Base-by-base conservation (phyloP, 2,888 invertebrate species). In the Hesperia comma region DNA sequence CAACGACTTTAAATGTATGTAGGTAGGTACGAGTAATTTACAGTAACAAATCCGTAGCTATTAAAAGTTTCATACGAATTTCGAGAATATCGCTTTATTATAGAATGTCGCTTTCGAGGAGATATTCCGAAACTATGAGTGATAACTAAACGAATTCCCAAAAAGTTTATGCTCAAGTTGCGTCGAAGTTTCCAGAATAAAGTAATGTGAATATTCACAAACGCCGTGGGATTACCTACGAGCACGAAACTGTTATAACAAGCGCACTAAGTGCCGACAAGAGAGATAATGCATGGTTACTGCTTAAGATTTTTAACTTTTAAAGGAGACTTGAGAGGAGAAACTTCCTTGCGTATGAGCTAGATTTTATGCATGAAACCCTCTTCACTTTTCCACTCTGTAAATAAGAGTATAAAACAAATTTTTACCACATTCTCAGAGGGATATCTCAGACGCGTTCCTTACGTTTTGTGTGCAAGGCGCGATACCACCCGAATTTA, bases 191-290 rank as follows among this genome's bases (percentile, higher is more conserved):
- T 77, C 68, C 69, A 75, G 78, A 82, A 81, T 75, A 75, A 74
- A 78, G 77, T 79, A 69, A 70, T 81, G 86, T 87, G 87, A 87
- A 88, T 88, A 88, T 88, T 87, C 87, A 87, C 75, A 81, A 80
- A 82, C 82, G 81, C 80, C 79, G 72, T 72, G 77, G 78, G 80
- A 82, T 80, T 83, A 78, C 79, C 80, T 77, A 82, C 82, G 80
- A 80, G 81, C 74, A 74, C 75, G 73, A 76, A 79, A 82, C 78
- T 83, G 76, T 80, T 83, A 78, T 80, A 83, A 81, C 82, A 72
- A 81, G 81, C 79, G 76, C 80, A 77, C 79, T 82, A 81, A 80
- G 77, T 78, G 79, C 74, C 71, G 71, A 72, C 72, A 70, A 75
- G 73, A 71, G 68, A 70, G 68, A 64, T 64, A 40, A 55, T 67